These are phyloP conservation scores for Bellardia bayeri DNA, from an alignment of 2,888 invertebrate genomes.

Conservation along the genomic window DNA sequence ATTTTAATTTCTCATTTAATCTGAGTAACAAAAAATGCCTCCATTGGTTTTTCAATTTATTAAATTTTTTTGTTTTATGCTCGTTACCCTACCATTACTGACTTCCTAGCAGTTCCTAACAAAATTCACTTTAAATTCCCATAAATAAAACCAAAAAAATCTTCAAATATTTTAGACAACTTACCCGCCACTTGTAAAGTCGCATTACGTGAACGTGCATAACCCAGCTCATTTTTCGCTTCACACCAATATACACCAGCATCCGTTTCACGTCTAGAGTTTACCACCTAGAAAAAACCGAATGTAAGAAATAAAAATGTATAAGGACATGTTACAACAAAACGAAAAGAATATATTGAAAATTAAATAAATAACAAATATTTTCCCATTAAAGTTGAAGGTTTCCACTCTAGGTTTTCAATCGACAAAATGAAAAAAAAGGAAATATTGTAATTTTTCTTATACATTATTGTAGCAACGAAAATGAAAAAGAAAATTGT, in stretches of 20 bases:
- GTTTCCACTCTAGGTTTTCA: conserved; percentile 38
- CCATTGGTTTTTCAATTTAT: too few species aligned
- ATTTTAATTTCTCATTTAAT: too few species aligned
- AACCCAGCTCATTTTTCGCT: conserved; percentile 92
- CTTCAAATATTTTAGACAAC: conserved; percentile 76
- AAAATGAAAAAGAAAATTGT: conserved; percentile 26
- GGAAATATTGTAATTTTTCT: conserved; percentile 59
- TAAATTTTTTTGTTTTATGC: background rate
- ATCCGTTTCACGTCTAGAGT: conserved; percentile 92
- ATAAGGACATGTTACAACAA: conserved; percentile 5
- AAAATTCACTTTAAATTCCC: background rate
- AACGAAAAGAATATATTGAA: conserved; percentile 22
- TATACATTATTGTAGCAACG: background rate
- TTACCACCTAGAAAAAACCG: conserved; percentile 86
- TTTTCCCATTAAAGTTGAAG: conserved; percentile 62
- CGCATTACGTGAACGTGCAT: conserved; percentile 92
- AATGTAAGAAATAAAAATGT: conserved; percentile 54
- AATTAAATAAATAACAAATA: conserved; percentile 64
- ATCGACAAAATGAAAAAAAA: conserved; percentile 17
- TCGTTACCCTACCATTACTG: background rate
- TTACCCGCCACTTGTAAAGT: conserved; percentile 94
- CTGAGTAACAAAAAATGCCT: too few species aligned
- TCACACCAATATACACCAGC: conserved; percentile 95
- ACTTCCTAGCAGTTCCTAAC: too few species aligned
- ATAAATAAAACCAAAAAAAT: background rate